Percentiles rank a stretch among this genome's conserved stretches.
phyloP scores from a whole-genome alignment of 2,113 vertebrate genomes.

The Albula goreensis region DNA sequence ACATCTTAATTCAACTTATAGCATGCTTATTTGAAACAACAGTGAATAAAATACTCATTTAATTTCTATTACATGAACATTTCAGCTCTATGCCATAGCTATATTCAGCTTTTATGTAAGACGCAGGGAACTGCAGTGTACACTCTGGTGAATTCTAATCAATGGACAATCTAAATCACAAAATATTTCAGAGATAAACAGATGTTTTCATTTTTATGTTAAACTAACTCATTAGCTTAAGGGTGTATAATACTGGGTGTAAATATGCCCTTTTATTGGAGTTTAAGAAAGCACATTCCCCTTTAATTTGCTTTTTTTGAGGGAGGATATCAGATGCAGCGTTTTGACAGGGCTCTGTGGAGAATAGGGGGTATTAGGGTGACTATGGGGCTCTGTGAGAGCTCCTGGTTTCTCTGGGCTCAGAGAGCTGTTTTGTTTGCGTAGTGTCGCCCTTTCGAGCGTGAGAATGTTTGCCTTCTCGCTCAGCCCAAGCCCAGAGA shows the following conservation, averaged over 20 bases:
- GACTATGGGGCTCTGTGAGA: neutral
- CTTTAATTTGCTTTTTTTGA: constrained; percentile 14
- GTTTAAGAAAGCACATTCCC: constrained; percentile 8
- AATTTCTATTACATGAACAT: neutral
- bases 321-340: neutral
- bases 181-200: neutral
- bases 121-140: neutral
- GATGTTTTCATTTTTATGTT: neutral
- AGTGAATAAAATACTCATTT: neutral
- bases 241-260: neutral
- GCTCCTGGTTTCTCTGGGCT: neutral
- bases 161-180: neutral
- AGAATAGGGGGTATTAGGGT: neutral
- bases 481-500: neutral
- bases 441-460: neutral
- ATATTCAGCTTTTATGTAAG: neutral
- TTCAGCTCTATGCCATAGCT: neutral
- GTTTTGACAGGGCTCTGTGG: neutral
- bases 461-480: constrained; percentile 14
- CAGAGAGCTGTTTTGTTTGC: neutral
- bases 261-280: neutral
- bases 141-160: neutral
- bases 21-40: neutral
- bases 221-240: constrained; percentile 3
- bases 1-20: neutral